Base-by-base conservation (phyloP, 2,888 invertebrate species). In the Rhogogaster chlorosoma region DNA sequence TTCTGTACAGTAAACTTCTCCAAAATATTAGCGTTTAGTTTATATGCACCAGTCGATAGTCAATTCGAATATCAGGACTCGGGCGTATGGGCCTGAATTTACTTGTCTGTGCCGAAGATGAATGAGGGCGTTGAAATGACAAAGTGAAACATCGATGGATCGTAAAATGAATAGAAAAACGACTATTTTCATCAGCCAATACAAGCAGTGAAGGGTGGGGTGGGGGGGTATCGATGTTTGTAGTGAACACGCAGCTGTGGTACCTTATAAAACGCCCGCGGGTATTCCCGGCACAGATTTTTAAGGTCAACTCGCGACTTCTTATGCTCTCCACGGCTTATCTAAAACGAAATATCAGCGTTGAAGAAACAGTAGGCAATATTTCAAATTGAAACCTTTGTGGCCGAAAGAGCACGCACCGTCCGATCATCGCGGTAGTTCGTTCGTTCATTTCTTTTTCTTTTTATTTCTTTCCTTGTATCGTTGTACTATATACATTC, bases 201-300 rank as follows among this genome's bases (percentile, higher is more conserved):
- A 22, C 4, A n/a, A n/a, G n/a, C 6, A n/a, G n/a, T 3, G 1
- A 7, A 53, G 49, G n/a, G 49, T 15, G 49, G 15, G 15, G 2
- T 0, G 45, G 45, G 15, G 45, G 45, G 1, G 73, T 22, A 42
- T 73, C 73, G 10, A 42, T 73, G 12, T 42, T 42, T 22, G 22
- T 18, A 73, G 36, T n/a, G 9, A 73, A 26, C 73, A 73, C 38
- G 42, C 73, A 73, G 22, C 42, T 22, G 22, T 15, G 26, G 42
- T 73, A 38, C 73, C 73, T 73, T 73, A 42, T 42, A 38, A 73
- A 73, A 42, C 73, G 42, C 73, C 73, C n/a, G 73, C 42, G 42
- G 73, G 38, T 42, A 73, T 73, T 73, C 73, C 22, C 42, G 73
- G 73, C 73, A 73, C 73, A 73, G 73, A 73, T 73, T 42, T 73